Evolutionary conservation across 2,113 vertebrate species (phyloP).

Genomic region (Cnemophilus loriae): DNA sequence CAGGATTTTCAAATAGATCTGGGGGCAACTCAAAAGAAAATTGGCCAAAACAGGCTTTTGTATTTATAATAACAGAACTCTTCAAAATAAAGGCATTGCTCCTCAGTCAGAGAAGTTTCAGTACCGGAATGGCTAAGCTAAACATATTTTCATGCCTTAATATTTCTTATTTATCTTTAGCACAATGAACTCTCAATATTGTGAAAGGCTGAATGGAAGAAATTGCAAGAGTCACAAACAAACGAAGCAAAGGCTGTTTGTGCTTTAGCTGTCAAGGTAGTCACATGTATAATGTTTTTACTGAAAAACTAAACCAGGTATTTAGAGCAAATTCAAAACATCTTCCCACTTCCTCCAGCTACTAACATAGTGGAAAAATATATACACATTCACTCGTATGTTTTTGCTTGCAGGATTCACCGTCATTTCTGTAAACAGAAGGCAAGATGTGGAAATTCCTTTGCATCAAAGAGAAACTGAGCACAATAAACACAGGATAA

Average conservation of each 20-base stretch:
- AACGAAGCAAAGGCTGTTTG: background rate
- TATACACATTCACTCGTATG: background rate
- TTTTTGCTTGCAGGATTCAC: background rate
- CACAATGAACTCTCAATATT: background rate
- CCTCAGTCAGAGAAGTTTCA: conserved; percentile 5
- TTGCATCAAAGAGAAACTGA: background rate
- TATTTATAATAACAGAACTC: background rate
- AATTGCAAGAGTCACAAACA: background rate
- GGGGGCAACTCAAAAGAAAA: background rate
- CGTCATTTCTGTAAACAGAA: conserved; percentile 33
- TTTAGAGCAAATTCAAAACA: conserved; percentile 16
- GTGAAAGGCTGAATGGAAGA: background rate
- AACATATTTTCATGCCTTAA: background rate
- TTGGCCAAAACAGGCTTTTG: background rate
- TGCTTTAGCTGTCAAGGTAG: background rate
- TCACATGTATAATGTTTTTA: background rate
- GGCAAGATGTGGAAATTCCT: conserved; percentile 47
- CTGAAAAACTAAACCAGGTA: background rate
- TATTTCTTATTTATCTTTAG: background rate
- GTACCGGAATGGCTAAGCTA: background rate
- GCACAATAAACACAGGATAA: background rate
- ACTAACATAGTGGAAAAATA: background rate
- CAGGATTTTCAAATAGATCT: background rate
- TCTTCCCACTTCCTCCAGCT: conserved; percentile 3
- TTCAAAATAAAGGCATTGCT: background rate